A percentile compares a stretch with the other conserved stretches of the same genome.
phyloP scores from a whole-genome alignment of 2,797 vertebrate species.

The Sebastiscus albofasciatus region DNA sequence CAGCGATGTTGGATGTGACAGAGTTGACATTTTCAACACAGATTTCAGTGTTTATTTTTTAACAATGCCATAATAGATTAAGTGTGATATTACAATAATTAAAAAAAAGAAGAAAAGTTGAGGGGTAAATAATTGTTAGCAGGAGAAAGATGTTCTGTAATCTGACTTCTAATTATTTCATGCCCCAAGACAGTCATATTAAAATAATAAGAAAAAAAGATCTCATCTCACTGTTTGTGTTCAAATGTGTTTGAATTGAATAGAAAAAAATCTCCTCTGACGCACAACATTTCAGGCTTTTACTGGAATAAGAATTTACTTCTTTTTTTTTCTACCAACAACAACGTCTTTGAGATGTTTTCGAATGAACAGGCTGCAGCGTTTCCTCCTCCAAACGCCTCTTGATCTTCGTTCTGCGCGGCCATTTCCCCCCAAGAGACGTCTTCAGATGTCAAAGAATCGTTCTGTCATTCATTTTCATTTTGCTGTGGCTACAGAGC shows the following conservation, averaged over 20 bases:
- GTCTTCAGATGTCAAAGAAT: constrained; percentile 55
- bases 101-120: background rate
- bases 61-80: constrained; percentile 17
- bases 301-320: background rate
- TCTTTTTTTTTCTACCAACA: background rate
- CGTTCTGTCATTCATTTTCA: constrained; percentile 61
- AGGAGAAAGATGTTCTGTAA: constrained; percentile 24
- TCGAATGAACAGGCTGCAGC: constrained; percentile 19
- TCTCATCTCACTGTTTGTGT: constrained; percentile 35
- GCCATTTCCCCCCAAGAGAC: constrained; percentile 31
- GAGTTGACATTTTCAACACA: background rate
- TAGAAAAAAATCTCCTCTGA: constrained; percentile 13
- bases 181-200: constrained; percentile 27
- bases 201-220: constrained; percentile 29
- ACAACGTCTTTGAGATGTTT: constrained; percentile 15
- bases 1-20: background rate
- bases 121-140: constrained; percentile 32
- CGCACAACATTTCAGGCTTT: background rate
- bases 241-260: constrained; percentile 40
- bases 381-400: constrained; percentile 19
- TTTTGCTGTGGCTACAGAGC: constrained; percentile 56
- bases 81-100: constrained; percentile 12
- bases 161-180: constrained; percentile 35
- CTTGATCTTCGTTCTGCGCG: constrained; percentile 28
- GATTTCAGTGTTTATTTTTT: background rate